phyloP scores from a whole-genome alignment of 2,113 vertebrate species.

The Meriones unguiculatus region DNA sequence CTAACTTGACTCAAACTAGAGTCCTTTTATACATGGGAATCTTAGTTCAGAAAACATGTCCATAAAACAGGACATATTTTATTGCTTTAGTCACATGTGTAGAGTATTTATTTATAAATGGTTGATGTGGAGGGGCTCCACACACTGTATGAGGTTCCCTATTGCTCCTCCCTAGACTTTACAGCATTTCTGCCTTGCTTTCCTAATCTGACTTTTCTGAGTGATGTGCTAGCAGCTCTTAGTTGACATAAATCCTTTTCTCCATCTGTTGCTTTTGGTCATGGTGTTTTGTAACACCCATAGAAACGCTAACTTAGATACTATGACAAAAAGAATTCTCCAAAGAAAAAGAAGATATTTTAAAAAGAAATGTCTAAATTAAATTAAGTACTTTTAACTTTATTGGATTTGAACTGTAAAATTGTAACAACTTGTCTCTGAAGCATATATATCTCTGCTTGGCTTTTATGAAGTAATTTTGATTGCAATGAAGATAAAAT shows the following conservation, averaged over 20 bases:
- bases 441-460: no score
- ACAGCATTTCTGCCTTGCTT: not conserved
- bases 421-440: no score
- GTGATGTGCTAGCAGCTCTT: not conserved
- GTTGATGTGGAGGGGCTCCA: not conserved
- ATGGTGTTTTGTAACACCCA: not conserved
- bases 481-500: no score
- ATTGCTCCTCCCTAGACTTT: not conserved
- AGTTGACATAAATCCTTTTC: not conserved
- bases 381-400: no score
- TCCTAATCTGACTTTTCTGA: not conserved
- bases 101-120: not conserved
- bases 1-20: not conserved
- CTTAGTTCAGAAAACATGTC: not conserved
- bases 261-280: not conserved
- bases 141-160: not conserved
- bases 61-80: not conserved
- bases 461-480: no score
- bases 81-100: not conserved
- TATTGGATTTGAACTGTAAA: no score
- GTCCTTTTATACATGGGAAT: not conserved
- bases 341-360: no score
- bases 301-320: not conserved
- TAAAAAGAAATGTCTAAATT: no score
- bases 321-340: not conserved